Conservation (phyloP, 2,797 vertebrate genomes). For the Fundulus diaphanus region DNA sequence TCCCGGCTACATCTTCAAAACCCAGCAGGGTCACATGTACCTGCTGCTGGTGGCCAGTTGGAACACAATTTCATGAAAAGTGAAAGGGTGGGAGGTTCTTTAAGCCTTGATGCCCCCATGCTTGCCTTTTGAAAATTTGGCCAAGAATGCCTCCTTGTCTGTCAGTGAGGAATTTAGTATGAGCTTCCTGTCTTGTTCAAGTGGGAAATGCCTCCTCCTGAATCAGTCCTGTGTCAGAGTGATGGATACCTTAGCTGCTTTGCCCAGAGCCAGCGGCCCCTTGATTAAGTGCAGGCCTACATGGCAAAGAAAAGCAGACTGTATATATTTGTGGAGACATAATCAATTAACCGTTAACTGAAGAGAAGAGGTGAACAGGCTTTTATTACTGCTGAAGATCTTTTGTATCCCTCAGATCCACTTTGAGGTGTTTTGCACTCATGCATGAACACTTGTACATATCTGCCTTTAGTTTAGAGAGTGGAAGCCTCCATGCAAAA, state of each 20-base stretch:
- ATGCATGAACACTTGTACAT: slow-evolving; percentile 20
- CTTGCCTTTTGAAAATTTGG: slow-evolving; percentile 34
- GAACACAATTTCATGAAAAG: slow-evolving; percentile 24
- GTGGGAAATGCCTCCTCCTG: slow-evolving; percentile 44
- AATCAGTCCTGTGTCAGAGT: slow-evolving; percentile 58
- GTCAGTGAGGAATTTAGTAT: slow-evolving; percentile 34
- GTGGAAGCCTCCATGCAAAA: slow-evolving; percentile 8
- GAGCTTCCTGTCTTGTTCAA: slow-evolving; percentile 46
- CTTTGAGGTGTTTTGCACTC: slow-evolving; percentile 34
- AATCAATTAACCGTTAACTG: slow-evolving; percentile 40
- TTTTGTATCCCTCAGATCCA: slow-evolving; percentile 33
- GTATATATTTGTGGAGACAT: slow-evolving; percentile 12
- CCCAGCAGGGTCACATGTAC: slow-evolving; percentile 16
- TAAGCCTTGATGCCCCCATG: slow-evolving; percentile 16
- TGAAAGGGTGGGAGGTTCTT: slow-evolving; percentile 11
- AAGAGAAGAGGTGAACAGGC: background rate
- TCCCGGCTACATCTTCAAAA: slow-evolving; percentile 34
- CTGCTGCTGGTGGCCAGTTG: slow-evolving; percentile 3
- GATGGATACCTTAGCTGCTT: slow-evolving; percentile 63
- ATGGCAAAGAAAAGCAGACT: slow-evolving; percentile 33
- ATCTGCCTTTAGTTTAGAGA: slow-evolving; percentile 18
- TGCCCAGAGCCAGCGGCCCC: slow-evolving; percentile 39
- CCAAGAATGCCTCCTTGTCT: slow-evolving; percentile 31
- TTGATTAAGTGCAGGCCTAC: slow-evolving; percentile 30
- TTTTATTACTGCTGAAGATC: slow-evolving; percentile 24